A percentile compares a stretch with the other conserved stretches of the same genome.
Conservation (phyloP, 2,888 invertebrate genomes). For the Laspeyria flexula region DNA sequence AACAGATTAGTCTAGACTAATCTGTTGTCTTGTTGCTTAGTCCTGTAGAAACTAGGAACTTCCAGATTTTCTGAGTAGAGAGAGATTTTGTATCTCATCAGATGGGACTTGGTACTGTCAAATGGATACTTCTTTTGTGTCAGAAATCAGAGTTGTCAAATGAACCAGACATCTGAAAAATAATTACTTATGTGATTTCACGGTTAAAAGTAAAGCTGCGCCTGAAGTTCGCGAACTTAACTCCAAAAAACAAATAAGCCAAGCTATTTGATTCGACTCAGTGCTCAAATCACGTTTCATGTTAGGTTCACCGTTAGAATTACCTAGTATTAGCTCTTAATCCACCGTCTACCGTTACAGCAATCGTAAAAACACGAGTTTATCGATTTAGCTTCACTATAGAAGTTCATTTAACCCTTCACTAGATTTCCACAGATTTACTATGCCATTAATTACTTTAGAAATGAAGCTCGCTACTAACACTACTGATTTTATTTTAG, state of each 20-base stretch:
- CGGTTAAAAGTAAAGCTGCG: neutral
- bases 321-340: slow-evolving; percentile 3
- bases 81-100: too few species aligned
- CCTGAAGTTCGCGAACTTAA: neutral
- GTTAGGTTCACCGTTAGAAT: slow-evolving; percentile 7
- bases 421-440: slow-evolving; percentile 70
- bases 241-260: neutral
- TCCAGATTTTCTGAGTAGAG: too few species aligned
- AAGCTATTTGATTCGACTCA: slow-evolving; percentile 2
- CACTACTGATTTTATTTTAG: slow-evolving; percentile 63
- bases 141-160: too few species aligned
- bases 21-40: too few species aligned
- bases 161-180: too few species aligned
- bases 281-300: slow-evolving; percentile 18
- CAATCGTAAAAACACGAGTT: slow-evolving; percentile 20
- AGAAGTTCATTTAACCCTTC: slow-evolving; percentile 58
- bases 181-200: slow-evolving; percentile 1
- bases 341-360: neutral
- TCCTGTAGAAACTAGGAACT: too few species aligned
- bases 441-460: slow-evolving; percentile 62
- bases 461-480: slow-evolving; percentile 40
- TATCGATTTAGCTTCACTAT: slow-evolving; percentile 20
- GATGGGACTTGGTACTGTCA: too few species aligned
- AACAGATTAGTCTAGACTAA: too few species aligned
- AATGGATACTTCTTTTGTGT: too few species aligned